Conservation (phyloP, 2,797 vertebrate species). For the Florisuga fusca region DNA sequence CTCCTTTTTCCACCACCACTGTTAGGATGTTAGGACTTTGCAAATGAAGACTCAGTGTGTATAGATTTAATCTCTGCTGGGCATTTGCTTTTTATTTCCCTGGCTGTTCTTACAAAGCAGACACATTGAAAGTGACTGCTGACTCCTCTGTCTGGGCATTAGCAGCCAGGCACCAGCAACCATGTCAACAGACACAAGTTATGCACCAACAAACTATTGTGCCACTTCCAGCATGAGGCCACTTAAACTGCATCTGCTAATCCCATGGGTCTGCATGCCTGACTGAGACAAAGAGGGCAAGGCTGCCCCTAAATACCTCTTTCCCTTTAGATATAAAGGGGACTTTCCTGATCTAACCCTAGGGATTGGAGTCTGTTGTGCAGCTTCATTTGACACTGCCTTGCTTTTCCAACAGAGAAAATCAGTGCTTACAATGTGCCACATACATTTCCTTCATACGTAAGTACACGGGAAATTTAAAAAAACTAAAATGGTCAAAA, state of each 20-base stretch:
- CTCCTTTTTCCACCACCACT: not conserved
- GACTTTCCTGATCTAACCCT: constrained; percentile 40
- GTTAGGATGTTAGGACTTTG: not conserved
- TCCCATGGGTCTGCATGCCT: not conserved
- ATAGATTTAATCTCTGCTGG: constrained; percentile 24
- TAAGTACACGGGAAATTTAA: not conserved
- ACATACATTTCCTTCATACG: not conserved
- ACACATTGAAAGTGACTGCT: constrained; percentile 58
- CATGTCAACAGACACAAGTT: constrained; percentile 58
- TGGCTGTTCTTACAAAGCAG: constrained; percentile 31
- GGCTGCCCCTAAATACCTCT: constrained; percentile 20
- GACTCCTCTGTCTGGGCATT: constrained; percentile 73
- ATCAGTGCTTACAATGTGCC: not conserved
- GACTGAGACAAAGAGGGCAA: constrained; percentile 14
- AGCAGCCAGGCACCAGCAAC: not conserved
- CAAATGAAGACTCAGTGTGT: not conserved
- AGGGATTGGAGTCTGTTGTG: not conserved
- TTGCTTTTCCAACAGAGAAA: constrained; percentile 37
- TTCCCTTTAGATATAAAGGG: not conserved
- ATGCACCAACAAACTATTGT: constrained; percentile 50
- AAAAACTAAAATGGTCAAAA: not conserved
- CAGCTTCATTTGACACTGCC: not conserved
- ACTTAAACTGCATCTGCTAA: constrained; percentile 39
- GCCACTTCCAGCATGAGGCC: not conserved
- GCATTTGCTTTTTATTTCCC: constrained; percentile 54